Evolutionary conservation across 2,113 vertebrate species (phyloP).

Genomic region (Gasterosteus nipponicus): DNA sequence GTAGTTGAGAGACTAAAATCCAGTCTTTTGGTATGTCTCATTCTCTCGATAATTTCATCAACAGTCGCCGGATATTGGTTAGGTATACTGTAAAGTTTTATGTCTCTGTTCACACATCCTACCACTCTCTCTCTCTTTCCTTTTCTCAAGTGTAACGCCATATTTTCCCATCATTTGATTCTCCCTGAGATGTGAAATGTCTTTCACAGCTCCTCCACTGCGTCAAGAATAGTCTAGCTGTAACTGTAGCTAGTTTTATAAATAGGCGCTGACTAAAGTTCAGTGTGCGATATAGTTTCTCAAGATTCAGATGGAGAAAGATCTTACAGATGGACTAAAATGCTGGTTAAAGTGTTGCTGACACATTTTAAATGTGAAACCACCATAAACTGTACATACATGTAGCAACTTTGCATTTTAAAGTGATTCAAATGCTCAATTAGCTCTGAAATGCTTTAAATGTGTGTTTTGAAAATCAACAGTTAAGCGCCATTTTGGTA

Average conservation of each 20-base stretch:
- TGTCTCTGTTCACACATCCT: not conserved
- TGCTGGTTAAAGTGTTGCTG: conserved; percentile 3
- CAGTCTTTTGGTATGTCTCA: too few relatives aligned
- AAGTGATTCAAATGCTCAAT: not conserved
- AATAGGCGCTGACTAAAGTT: conserved; percentile 73
- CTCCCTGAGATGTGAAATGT: conserved; percentile 61
- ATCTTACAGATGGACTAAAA: conserved; percentile 5
- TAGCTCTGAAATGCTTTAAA: not conserved
- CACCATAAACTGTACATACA: not conserved
- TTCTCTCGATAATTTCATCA: too few relatives aligned
- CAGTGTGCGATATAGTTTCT: conserved; percentile 57
- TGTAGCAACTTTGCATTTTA: not conserved
- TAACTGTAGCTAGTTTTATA: conserved; percentile 77
- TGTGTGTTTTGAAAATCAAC: not conserved
- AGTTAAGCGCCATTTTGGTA: not conserved
- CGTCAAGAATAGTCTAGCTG: conserved; percentile 74
- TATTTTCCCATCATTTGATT: conserved; percentile 47
- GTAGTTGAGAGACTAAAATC: too few relatives aligned
- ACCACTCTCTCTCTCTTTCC: not conserved
- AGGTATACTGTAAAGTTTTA: not conserved
- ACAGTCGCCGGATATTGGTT: too few relatives aligned
- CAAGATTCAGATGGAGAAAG: conserved; percentile 54
- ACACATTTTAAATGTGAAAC: not conserved
- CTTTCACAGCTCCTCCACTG: conserved; percentile 50
- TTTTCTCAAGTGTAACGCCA: conserved; percentile 14